Percentiles rank a stretch among this genome's conserved stretches.
Conservation (phyloP, 1,140 invertebrate genomes). For the Medauroidea extradentata region DNA sequence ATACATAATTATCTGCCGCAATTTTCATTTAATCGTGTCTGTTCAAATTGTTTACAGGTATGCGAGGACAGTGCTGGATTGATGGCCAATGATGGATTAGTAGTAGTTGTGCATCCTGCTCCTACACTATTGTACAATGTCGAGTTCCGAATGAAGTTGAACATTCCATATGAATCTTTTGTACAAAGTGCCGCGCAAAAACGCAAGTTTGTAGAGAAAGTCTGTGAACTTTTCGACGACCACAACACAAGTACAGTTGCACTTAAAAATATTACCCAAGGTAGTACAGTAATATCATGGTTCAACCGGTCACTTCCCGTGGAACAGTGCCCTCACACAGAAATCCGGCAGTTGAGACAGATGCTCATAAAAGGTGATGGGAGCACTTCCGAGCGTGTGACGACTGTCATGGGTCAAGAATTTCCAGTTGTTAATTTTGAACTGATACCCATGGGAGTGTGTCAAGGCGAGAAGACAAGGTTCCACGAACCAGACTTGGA, state of each 20-base stretch:
- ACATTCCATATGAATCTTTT: constrained; percentile 66
- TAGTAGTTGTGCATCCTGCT: constrained; percentile 63
- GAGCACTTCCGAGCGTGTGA: constrained; percentile 57
- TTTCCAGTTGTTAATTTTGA: constrained; percentile 71
- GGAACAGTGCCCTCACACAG: constrained; percentile 67
- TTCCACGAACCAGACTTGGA: constrained; percentile 43
- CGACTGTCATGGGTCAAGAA: constrained; percentile 68
- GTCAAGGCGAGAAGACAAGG: constrained; percentile 55
- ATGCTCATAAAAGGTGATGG: constrained; percentile 62
- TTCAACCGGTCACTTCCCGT: constrained; percentile 65
- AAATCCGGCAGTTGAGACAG: constrained; percentile 64
- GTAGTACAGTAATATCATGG: constrained; percentile 71
- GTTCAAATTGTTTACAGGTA: constrained; percentile 32
- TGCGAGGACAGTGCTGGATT: constrained; percentile 54
- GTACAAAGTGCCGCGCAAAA: constrained; percentile 61
- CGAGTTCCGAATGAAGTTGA: constrained; percentile 75
- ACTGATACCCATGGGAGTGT: constrained; percentile 64
- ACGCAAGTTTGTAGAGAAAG: constrained; percentile 72
- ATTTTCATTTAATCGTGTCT: too few species aligned
- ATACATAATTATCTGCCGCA: too few species aligned
- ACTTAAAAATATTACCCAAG: constrained; percentile 49
- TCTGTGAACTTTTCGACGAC: constrained; percentile 70
- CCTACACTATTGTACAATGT: constrained; percentile 54
- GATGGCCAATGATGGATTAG: constrained; percentile 70
- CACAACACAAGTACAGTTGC: constrained; percentile 64